Base-by-base conservation (phyloP, 1,140 invertebrate species). In the Limonius californicus region DNA sequence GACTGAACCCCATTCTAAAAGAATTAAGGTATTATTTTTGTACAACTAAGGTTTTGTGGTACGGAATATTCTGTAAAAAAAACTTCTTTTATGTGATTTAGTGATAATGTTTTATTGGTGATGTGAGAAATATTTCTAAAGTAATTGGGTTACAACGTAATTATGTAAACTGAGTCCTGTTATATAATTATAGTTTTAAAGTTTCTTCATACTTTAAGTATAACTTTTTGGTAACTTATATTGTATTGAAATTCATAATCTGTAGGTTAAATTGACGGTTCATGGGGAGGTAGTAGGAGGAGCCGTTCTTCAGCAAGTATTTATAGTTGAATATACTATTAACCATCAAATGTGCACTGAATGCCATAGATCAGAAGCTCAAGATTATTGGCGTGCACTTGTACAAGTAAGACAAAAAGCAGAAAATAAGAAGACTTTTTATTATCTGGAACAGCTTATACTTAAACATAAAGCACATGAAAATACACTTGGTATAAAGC, bases 1-100 rank as follows among this genome's bases (percentile, higher is more conserved):
- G 97, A 99, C 97, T 27, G 98, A 99, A 75, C 95, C 97, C 59
- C 97, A 99, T 83, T 99, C 97, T 0, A 97, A 95, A 78, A 84
- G 97, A 62, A 87, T 99, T 20, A 99, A 99, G 82, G 70, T 71
- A 53, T 27, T 4, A 27, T 27, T n/a, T 43, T 7, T 35, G 32
- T n/a, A n/a, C n/a, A n/a, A n/a, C n/a, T n/a, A n/a, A n/a, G 7
- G 9, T 61, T 61, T 18, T 63, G 70, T 74, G 45, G 64, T 88
- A 85, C 88, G 97, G 0, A n/a, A 35, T 7, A 43, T 43, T 43
- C n/a, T 43, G 12, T 97, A 97, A 80, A 54, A 21, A 7, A 32
- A 58, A 43, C 20, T 53, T 47, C 14, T 11, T 59, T 59, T 1
- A n/a, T n/a, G n/a, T n/a, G n/a, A n/a, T n/a, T n/a, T n/a, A n/a